Evolutionary conservation across 2,888 invertebrate species (phyloP).

Genomic region (Acleris literana): DNA sequence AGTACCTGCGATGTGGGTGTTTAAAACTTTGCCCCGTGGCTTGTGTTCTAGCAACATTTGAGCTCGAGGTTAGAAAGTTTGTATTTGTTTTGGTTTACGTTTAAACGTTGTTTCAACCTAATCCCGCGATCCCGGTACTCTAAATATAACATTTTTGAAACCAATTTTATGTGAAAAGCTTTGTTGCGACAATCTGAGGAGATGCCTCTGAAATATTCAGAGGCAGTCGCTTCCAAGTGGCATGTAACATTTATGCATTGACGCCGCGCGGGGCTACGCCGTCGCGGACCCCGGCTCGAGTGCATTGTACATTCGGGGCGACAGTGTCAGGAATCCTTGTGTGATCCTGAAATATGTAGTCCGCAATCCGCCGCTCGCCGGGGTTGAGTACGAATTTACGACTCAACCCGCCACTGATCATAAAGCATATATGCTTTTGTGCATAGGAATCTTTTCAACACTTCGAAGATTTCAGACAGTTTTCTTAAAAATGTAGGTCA

Average conservation of each 20-base stretch:
- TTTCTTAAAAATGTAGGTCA: constrained; percentile 21
- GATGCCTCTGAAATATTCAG: constrained; percentile 28
- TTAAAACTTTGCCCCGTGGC: constrained; percentile 35
- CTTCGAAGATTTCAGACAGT: constrained; percentile 46
- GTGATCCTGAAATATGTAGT: constrained; percentile 66
- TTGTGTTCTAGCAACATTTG: constrained; percentile 30
- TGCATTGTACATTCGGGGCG: constrained; percentile 52
- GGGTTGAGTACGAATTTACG: constrained; percentile 66
- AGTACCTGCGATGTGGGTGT: constrained; percentile 32
- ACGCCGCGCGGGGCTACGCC: constrained; percentile 3
- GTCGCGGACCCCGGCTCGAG: constrained; percentile 44
- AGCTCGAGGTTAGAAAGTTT: constrained; percentile 36
- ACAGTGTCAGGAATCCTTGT: constrained; percentile 52
- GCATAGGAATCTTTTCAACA: constrained; percentile 55
- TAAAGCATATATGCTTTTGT: constrained; percentile 61
- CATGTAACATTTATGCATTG: constrained; percentile 35
- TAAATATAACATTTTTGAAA: constrained; percentile 22
- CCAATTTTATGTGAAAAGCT: constrained; percentile 22
- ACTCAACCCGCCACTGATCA: constrained; percentile 51
- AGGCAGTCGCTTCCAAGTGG: constrained; percentile 21
- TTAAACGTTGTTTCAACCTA: constrained; percentile 32
- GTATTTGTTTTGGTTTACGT: constrained; percentile 35
- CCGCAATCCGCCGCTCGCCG: constrained; percentile 45
- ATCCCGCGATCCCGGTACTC: constrained; percentile 20
- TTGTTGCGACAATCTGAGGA: constrained; percentile 20